A percentile compares a stretch with the other conserved stretches of the same genome.
Evolutionary conservation across 2,113 vertebrate species (phyloP).

Genomic region (Ceyx melanurus): DNA sequence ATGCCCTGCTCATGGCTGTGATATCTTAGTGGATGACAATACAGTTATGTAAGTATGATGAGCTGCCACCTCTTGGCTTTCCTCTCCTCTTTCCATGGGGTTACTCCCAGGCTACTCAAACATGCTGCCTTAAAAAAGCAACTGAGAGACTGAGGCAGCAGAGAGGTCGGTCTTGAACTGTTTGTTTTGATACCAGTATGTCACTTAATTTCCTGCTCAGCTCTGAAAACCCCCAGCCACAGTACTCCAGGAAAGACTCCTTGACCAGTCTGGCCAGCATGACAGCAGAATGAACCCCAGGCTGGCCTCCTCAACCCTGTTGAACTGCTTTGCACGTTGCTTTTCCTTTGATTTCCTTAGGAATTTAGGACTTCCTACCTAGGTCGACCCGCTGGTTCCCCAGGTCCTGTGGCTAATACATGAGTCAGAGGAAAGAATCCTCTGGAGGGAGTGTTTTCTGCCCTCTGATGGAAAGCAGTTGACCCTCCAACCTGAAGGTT

Average conservation of each 20-base stretch:
- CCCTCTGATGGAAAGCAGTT: not conserved
- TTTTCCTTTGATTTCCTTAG: not conserved
- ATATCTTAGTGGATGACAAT: slow-evolving; percentile 99
- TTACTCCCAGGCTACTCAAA: not conserved
- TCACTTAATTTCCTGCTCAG: not conserved
- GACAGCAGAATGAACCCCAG: not conserved
- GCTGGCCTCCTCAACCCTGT: not conserved
- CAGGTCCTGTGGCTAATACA: not conserved
- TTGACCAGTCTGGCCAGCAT: not conserved
- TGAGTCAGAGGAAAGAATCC: slow-evolving; percentile 26
- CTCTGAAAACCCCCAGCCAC: not conserved
- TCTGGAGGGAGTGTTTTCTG: not conserved
- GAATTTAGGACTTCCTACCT: slow-evolving; percentile 4
- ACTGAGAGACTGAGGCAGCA: not conserved
- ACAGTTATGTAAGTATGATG: slow-evolving; percentile 96
- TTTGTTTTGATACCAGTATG: not conserved
- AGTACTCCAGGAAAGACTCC: not conserved
- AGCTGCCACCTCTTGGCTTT: slow-evolving; percentile 23
- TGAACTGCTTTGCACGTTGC: not conserved
- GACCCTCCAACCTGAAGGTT: not conserved
- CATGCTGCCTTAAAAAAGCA: not conserved
- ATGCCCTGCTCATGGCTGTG: slow-evolving; percentile 99
- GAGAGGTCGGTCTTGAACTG: not conserved
- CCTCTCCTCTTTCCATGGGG: not conserved
- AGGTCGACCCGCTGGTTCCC: not conserved